Conservation (phyloP, 1,140 invertebrate genomes). For the Pseudomyrmex concolor region DNA sequence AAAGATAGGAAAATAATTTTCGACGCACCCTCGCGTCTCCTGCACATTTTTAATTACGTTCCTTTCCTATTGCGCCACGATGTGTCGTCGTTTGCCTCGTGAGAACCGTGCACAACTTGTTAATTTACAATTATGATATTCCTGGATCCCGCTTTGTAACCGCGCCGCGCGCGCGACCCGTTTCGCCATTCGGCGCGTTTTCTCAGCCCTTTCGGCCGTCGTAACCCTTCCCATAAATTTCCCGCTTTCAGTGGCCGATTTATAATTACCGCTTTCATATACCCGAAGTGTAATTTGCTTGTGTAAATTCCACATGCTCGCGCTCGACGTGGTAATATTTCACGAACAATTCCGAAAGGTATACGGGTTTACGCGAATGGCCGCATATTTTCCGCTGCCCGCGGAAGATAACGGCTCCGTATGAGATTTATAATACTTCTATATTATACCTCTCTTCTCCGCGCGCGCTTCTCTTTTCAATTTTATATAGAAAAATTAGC, state of each 20-base stretch:
- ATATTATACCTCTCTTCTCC: constrained; percentile 7
- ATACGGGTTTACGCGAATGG: constrained; percentile 58
- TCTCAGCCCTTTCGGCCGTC: constrained; percentile 61
- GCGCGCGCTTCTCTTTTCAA: constrained; percentile 9
- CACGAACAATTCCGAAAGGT: constrained; percentile 51
- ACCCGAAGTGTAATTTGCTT: constrained; percentile 71
- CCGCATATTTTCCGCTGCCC: constrained; percentile 42
- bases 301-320: constrained; percentile 70
- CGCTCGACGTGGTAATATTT: constrained; percentile 65
- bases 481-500: constrained; percentile 37
- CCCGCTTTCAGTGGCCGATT: constrained; percentile 69
- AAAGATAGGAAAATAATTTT: constrained; percentile 20
- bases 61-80: constrained; percentile 32
- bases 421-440: constrained; percentile 55
- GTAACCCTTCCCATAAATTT: constrained; percentile 70
- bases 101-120: constrained; percentile 32
- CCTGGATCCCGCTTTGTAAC: constrained; percentile 38
- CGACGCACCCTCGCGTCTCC: neutral
- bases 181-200: constrained; percentile 67
- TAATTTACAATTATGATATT: constrained; percentile 61
- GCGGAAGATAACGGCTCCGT: constrained; percentile 54
- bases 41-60: constrained; percentile 51
- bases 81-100: constrained; percentile 21
- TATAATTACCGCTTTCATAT: constrained; percentile 73
- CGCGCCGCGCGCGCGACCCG: constrained; percentile 40